phyloP scores from a whole-genome alignment of 1,140 invertebrate species.

The Alviniconcha marisindica region DNA sequence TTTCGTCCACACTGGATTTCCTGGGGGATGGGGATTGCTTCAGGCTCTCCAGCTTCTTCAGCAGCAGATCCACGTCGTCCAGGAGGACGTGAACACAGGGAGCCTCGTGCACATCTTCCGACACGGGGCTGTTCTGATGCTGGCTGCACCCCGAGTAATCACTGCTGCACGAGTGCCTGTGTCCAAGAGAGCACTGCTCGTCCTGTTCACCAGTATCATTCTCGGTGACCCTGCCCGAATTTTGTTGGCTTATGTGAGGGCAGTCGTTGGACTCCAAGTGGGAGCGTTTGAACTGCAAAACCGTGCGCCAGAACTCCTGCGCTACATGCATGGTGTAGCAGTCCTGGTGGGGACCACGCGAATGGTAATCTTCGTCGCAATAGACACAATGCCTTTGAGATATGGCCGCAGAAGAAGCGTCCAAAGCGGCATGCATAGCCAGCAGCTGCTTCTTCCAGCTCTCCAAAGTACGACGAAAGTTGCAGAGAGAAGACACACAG shows the following conservation, averaged over 20 bases:
- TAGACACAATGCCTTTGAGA: not conserved
- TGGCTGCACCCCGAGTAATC: constrained; percentile 5
- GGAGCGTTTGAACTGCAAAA: not conserved
- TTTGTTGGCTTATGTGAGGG: not conserved
- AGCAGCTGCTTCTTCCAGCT: not conserved
- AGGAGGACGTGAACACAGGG: constrained; percentile 17
- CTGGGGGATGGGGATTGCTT: no score
- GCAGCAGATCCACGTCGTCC: not conserved
- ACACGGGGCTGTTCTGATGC: not conserved
- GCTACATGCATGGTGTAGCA: constrained; percentile 7
- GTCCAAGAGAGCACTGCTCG: constrained; percentile 3
- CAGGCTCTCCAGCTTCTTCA: not conserved
- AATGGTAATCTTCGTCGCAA: not conserved
- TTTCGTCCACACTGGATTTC: no score
- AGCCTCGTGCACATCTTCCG: not conserved
- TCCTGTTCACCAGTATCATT: not conserved
- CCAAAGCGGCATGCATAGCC: not conserved
- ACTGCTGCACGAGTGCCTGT: not conserved
- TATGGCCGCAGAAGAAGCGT: not conserved
- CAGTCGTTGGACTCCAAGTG: not conserved
- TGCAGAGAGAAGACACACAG: not conserved
- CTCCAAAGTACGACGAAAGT: not conserved
- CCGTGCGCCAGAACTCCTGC: constrained; percentile 3
- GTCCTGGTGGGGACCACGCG: not conserved
- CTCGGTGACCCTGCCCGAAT: not conserved